phyloP scores from a whole-genome alignment of 2,888 invertebrate species.

The Standfussiana lucernea region DNA sequence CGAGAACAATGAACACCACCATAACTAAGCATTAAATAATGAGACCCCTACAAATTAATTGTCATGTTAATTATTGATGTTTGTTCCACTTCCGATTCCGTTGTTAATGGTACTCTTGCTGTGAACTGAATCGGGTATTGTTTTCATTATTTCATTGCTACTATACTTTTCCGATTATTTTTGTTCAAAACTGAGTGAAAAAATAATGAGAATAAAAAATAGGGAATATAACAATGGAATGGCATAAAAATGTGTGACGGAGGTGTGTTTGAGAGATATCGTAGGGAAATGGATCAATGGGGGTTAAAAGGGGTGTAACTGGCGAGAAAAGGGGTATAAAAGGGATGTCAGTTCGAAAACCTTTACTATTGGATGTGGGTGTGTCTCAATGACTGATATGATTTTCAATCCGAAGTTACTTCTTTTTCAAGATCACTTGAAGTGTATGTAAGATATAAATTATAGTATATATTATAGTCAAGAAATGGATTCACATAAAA shows the following conservation, averaged over 20 bases:
- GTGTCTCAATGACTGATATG: background rate
- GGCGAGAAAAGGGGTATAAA: constrained; percentile 7
- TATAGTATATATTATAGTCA: too few species aligned
- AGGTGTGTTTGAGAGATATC: constrained; percentile 20
- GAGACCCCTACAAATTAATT: constrained; percentile 56
- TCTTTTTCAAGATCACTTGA: background rate
- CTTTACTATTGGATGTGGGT: background rate
- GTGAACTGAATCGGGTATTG: constrained; percentile 34
- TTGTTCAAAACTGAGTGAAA: background rate
- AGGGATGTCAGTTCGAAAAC: background rate
- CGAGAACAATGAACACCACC: constrained; percentile 23
- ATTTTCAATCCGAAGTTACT: background rate
- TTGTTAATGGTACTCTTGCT: constrained; percentile 25
- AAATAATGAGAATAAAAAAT: constrained; percentile 30
- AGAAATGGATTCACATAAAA: background rate
- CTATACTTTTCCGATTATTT: constrained; percentile 3
- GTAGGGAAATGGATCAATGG: constrained; percentile 11
- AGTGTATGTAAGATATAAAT: background rate
- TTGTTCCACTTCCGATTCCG: constrained; percentile 39
- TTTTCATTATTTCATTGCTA: constrained; percentile 37
- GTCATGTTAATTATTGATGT: constrained; percentile 58
- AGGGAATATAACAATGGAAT: constrained; percentile 21
- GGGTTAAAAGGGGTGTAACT: constrained; percentile 20
- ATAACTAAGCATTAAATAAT: constrained; percentile 47
- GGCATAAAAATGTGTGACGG: constrained; percentile 29